Conservation (phyloP, 2,888 invertebrate genomes). For the Poecilobothrus nobilitatus region DNA sequence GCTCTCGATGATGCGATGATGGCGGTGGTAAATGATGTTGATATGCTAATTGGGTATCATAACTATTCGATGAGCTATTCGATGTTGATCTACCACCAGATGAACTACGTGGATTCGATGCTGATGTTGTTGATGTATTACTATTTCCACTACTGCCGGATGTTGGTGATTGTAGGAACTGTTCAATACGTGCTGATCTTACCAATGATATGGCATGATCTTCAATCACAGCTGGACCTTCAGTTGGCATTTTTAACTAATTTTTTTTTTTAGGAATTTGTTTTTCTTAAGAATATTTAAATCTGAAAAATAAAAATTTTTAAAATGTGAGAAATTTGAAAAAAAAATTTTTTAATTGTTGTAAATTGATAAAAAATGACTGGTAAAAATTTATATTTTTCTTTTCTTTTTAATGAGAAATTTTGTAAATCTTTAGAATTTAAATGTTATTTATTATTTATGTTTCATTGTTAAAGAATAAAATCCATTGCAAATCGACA, state of each 20-base stretch:
- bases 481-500: no score
- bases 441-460: no score
- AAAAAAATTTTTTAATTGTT: no score
- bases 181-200: constrained; percentile 50
- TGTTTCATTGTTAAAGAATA: no score
- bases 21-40: constrained; percentile 51
- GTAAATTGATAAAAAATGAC: not conserved
- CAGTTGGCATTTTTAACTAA: constrained; percentile 37
- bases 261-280: not conserved
- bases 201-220: constrained; percentile 37
- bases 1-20: constrained; percentile 57
- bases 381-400: no score
- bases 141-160: constrained; percentile 29
- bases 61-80: constrained; percentile 44
- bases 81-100: constrained; percentile 44
- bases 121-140: constrained; percentile 27
- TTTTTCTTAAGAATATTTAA: not conserved
- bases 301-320: not conserved
- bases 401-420: no score
- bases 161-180: constrained; percentile 51
- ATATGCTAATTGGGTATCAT: constrained; percentile 59
- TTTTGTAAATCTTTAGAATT: no score
- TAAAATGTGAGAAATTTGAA: not conserved
- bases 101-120: constrained; percentile 30
- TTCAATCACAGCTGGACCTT: constrained; percentile 30